Evolutionary conservation across 2,113 vertebrate species (phyloP).

Genomic region (Capricornis sumatraensis): DNA sequence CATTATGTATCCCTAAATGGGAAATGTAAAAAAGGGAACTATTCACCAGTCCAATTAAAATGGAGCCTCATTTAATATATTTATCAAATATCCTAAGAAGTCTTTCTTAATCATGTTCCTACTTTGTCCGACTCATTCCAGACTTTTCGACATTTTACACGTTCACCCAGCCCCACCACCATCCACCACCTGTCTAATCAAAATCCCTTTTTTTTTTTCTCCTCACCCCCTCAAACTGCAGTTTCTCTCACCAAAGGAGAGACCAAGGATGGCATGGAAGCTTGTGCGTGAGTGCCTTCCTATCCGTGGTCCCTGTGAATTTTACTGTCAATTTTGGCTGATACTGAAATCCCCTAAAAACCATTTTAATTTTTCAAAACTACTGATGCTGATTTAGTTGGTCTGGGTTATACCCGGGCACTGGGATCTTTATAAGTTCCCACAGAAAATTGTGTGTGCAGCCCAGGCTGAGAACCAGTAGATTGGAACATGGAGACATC

Average conservation of each 20-base stretch:
- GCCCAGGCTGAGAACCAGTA: neutral
- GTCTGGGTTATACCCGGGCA: neutral
- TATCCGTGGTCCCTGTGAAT: neutral
- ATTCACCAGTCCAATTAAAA: neutral
- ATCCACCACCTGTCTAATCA: neutral
- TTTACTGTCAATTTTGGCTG: neutral
- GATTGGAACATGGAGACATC: neutral
- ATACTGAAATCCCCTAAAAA: neutral
- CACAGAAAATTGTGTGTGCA: neutral
- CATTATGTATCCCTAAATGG: neutral
- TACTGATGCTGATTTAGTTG: neutral
- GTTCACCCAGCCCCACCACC: neutral
- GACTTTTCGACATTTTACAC: neutral
- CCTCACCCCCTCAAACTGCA: neutral
- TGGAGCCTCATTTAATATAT: neutral
- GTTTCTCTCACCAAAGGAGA: neutral
- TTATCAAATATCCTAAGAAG: neutral
- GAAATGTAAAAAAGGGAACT: neutral
- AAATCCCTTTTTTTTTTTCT: neutral
- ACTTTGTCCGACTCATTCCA: neutral
- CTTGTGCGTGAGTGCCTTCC: neutral
- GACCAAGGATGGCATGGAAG: neutral
- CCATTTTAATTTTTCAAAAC: neutral
- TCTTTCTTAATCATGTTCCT: neutral
- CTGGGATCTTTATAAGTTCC: neutral